Percentiles rank a stretch among this genome's conserved stretches.
Evolutionary conservation across 2,888 invertebrate species (phyloP).

Genomic region (Thyatira batis): DNA sequence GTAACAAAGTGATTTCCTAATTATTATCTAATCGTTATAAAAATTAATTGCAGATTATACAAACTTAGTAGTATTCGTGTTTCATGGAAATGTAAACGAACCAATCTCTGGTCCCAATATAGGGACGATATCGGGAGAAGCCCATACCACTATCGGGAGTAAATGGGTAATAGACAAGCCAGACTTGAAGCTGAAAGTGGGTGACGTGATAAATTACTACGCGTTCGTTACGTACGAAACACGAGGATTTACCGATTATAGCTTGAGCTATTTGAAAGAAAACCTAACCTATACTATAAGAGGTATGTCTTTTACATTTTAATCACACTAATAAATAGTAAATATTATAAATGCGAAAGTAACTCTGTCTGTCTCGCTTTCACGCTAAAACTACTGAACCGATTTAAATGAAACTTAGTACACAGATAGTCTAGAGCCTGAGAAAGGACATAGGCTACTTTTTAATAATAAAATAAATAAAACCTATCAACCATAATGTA

Average conservation of each 20-base stretch:
- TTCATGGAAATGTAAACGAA: conserved; percentile 85
- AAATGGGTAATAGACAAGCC: conserved; percentile 79
- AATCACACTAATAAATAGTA: too few relatives aligned
- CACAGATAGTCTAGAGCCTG: too few relatives aligned
- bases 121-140: conserved; percentile 79
- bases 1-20: too few relatives aligned
- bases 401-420: too few relatives aligned
- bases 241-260: conserved; percentile 66
- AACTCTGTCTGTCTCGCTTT: too few relatives aligned
- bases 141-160: conserved; percentile 60
- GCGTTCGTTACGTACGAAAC: conserved; percentile 80
- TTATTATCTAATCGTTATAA: too few relatives aligned
- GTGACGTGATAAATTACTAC: conserved; percentile 84
- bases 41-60: conserved; percentile 67
- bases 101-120: conserved; percentile 67
- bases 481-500: too few relatives aligned
- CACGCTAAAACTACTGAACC: too few relatives aligned
- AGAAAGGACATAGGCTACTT: too few relatives aligned
- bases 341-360: too few relatives aligned
- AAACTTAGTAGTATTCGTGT: conserved; percentile 81
- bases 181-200: conserved; percentile 63
- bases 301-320: too few relatives aligned
- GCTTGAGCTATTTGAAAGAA: conserved; percentile 47
- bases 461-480: too few relatives aligned
- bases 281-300: conserved; percentile 60